These are phyloP conservation scores for Uria lomvia DNA, from an alignment of 2,113 vertebrate genomes.

Conservation along the genomic window DNA sequence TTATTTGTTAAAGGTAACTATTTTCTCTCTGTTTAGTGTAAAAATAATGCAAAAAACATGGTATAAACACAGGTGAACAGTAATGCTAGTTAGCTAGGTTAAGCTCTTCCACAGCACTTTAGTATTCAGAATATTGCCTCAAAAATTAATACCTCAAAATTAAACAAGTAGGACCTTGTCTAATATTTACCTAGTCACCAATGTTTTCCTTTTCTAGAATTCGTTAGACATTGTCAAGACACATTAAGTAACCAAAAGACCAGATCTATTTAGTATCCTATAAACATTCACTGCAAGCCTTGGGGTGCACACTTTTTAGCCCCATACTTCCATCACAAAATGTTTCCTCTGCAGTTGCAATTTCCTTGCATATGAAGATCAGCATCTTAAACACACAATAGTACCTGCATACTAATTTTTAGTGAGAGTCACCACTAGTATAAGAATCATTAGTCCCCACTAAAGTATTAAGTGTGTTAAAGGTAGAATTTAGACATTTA, in stretches of 20 bases:
- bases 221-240: background rate
- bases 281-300: background rate
- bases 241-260: background rate
- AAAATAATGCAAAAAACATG: background rate
- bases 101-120: background rate
- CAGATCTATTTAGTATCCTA: background rate
- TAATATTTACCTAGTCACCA: background rate
- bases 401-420: background rate
- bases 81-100: background rate
- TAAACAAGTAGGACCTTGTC: background rate
- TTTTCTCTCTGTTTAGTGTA: background rate
- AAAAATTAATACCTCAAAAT: background rate
- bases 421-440: background rate
- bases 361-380: background rate
- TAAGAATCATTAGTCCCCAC: background rate
- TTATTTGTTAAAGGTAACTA: background rate
- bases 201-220: background rate
- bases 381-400: background rate
- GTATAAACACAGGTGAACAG: background rate
- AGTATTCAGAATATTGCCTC: background rate
- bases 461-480: background rate
- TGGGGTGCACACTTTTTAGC: background rate
- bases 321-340: background rate
- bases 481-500: background rate
- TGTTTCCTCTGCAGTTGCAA: background rate